Evolutionary conservation across 1,140 invertebrate species (phyloP).

Genomic region (Platorchestia sp.): DNA sequence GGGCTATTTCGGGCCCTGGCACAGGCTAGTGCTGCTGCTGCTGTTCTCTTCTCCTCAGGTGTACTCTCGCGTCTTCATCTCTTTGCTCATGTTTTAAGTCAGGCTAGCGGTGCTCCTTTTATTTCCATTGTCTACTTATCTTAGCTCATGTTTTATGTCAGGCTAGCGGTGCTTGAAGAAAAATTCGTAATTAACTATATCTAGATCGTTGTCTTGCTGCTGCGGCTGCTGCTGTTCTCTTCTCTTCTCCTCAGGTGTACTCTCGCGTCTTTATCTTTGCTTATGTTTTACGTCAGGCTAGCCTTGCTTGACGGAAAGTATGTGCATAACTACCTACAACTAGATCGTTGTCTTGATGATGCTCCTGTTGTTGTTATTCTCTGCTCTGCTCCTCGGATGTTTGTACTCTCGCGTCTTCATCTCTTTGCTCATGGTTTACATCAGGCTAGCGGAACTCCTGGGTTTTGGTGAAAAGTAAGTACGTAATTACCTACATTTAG

Average conservation of each 20-base stretch:
- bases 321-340: no score
- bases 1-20: conserved; percentile 24
- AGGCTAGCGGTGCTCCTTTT: not conserved
- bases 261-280: not conserved
- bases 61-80: not conserved
- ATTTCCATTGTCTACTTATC: no score
- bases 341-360: no score
- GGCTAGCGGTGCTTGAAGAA: no score
- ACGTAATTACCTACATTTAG: not conserved
- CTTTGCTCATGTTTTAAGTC: not conserved
- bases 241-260: not conserved
- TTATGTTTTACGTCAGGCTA: not conserved
- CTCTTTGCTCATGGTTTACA: not conserved
- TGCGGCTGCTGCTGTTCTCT: not conserved
- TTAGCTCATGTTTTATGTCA: no score
- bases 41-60: not conserved
- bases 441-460: not conserved
- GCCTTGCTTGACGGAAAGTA: no score
- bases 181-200: no score
- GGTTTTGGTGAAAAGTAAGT: not conserved
- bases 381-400: not conserved
- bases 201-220: no score
- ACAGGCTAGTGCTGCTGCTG: not conserved
- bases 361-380: not conserved
- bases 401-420: not conserved